Evolutionary conservation across 1,140 invertebrate species (phyloP), one percentile per base, ranked within the genome.

Genomic region (Drosophila trapezifrons): DNA sequence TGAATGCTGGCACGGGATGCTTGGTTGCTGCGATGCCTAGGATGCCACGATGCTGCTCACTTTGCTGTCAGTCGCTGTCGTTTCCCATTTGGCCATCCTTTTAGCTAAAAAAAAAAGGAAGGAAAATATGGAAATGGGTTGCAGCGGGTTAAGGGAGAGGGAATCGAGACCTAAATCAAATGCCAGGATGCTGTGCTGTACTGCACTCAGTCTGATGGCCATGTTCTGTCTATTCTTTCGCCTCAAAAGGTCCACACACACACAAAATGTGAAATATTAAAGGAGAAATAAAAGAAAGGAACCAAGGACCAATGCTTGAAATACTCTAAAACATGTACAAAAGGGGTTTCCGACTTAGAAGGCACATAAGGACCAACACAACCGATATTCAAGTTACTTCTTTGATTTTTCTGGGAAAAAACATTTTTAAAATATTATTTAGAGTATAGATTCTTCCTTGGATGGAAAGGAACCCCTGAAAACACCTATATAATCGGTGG

Each of bases 51-150:
- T 35, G 29, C 56, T 64, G 63, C 32, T 78, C 43, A 63, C 73
- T 64, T 63, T 80, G 73, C 79, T 77, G 78, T 81, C 79, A 78
- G 59, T 74, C 56, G 55, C 75, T 83, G 80, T 75, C 70, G 59
- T 63, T 49, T 72, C 25, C 51, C 57, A 83, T 84, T 83, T 71
- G 47, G 20, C 60, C 46, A 52, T 63, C 37, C 37, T 66, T 66
- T 17, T 18, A 15, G 32, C n/a, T 51, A 2, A 18, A 51, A 37
- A 62, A 29, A 78, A 59, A 76, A 54, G 47, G 10, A 35, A 20
- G 49, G 40, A 60, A 35, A 37, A 25, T 42, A 60, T 49, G 32
- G 12, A 58, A 70, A 37, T 54, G 38, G 59, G 17, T 40, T 17
- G 37, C 15, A 27, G 64, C 22, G 42, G 63, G 38, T 63, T 58